These are phyloP conservation scores for Glyptemys insculpta DNA, from an alignment of 2,797 vertebrate genomes.

Conservation along the genomic window DNA sequence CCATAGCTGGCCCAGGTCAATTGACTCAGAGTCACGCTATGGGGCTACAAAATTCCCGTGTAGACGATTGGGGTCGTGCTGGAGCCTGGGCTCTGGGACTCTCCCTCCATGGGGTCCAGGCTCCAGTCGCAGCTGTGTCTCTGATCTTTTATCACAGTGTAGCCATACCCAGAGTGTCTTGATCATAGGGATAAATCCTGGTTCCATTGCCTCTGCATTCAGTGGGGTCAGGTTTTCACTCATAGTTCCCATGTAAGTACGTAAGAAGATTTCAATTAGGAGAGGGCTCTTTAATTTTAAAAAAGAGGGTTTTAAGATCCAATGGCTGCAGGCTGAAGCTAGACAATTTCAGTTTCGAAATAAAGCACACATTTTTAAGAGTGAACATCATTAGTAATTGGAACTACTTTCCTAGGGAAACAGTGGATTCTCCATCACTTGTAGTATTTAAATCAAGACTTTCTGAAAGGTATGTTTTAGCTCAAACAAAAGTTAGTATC, in stretches of 20 bases:
- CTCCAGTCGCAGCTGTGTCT: too few relatives aligned
- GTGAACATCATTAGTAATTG: too few relatives aligned
- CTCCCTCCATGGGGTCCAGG: too few relatives aligned
- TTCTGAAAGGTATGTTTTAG: too few relatives aligned
- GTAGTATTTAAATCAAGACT: background rate
- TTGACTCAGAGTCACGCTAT: too few relatives aligned
- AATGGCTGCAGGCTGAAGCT: background rate
- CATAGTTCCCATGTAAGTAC: background rate
- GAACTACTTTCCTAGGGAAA: background rate
- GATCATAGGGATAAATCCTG: background rate
- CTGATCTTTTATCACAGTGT: too few relatives aligned
- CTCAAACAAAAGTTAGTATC: too few relatives aligned
- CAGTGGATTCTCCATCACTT: background rate
- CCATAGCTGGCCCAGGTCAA: too few relatives aligned
- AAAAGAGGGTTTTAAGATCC: background rate
- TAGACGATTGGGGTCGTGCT: too few relatives aligned
- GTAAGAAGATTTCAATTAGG: background rate
- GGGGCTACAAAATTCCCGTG: too few relatives aligned
- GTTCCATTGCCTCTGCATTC: background rate
- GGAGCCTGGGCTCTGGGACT: too few relatives aligned
- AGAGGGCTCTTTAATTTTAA: background rate
- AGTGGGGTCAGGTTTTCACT: background rate
- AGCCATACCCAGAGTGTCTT: background rate
- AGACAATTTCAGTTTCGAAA: background rate
- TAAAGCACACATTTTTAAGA: too few relatives aligned